Base-by-base conservation (phyloP, 2,888 invertebrate genomes). In the Andrena praecox region DNA sequence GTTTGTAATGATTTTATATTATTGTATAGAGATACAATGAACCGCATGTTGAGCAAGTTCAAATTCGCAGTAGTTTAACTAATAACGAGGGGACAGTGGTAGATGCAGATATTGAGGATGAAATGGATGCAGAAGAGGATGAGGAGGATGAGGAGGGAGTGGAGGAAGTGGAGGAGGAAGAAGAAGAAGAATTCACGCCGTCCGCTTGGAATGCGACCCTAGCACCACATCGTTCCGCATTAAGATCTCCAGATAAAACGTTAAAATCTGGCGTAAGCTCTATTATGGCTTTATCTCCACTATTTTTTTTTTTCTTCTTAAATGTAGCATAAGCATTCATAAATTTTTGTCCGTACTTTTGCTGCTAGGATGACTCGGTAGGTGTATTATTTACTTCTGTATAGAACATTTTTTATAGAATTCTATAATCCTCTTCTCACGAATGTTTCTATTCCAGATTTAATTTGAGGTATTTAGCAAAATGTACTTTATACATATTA, bases 181-280 rank as follows among this genome's bases (percentile, higher is more conserved):
- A 96, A 92, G 95, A 95, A 71, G 95, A 95, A 50, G 96, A 96
- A 89, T 97, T 97, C 93, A 96, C 97, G 77, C 97, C 97, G 6
- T 97, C 97, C 3, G 97, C 97, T 81, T 97, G 97, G 97, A 96
- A 97, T 93, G 96, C 97, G 88, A 96, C 96, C 90, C 96, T 97
- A 24, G 96, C 95, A 1, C 97, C 97, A n/a, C 95, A 96, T 68
- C 96, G 97, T 93, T 97, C 97, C 33, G 96, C 97, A 20, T 94
- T 97, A 24, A 95, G 96, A 82, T 96, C 95, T 70, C 96, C 96
- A 0, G 96, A 96, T 77, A 95, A 95, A 90, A 94, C 94, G 33
- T 70, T 91, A 66, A 94, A 93, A 86, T 91, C 93, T 77, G 91
- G 92, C 85, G 95, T 95, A 85, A 87, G 83, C 24, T 59, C 50